Conservation (phyloP, 1,140 invertebrate species). For the Macrobrachium nipponense region DNA sequence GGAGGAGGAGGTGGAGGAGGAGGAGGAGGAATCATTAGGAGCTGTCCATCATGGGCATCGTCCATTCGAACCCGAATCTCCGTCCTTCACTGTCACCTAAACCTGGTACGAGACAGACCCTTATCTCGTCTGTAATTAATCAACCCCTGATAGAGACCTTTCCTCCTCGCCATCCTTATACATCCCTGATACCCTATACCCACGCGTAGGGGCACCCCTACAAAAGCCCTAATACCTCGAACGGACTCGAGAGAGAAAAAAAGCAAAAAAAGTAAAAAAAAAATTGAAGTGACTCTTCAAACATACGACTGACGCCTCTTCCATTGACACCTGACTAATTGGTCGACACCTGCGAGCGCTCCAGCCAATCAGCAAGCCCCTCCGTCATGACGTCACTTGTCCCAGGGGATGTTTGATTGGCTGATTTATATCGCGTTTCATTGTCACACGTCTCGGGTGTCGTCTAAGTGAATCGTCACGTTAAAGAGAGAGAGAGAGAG, state of each 20-base stretch:
- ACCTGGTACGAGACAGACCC: not conserved
- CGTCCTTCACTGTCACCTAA: slow-evolving; percentile 18
- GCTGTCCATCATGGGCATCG: not conserved
- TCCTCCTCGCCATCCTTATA: too few relatives aligned
- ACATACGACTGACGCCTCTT: slow-evolving; percentile 29
- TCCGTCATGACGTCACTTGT: slow-evolving; percentile 28
- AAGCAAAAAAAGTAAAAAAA: not conserved
- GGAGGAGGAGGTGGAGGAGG: too few relatives aligned
- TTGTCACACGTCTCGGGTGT: not conserved
- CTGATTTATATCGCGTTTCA: slow-evolving; percentile 15
- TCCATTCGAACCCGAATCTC: not conserved
- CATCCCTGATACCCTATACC: too few relatives aligned
- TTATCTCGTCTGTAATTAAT: not conserved
- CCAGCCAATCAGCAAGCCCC: slow-evolving; percentile 33
- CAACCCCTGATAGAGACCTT: too few relatives aligned
- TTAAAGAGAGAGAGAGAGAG: not conserved
- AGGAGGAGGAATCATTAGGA: not conserved
- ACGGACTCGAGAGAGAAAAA: slow-evolving; percentile 6
- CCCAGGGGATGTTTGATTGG: slow-evolving; percentile 15
- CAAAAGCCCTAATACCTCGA: not conserved
- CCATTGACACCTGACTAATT: slow-evolving; percentile 49
- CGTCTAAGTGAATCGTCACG: too few relatives aligned
- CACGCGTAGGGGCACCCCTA: too few relatives aligned
- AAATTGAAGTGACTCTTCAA: not conserved
- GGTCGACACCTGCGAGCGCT: slow-evolving; percentile 34